A percentile compares a stretch with the other conserved stretches of the same genome.
These are phyloP conservation scores for Lochmaea capreae DNA, from an alignment of 2,888 invertebrate genomes.

Conservation along the genomic window DNA sequence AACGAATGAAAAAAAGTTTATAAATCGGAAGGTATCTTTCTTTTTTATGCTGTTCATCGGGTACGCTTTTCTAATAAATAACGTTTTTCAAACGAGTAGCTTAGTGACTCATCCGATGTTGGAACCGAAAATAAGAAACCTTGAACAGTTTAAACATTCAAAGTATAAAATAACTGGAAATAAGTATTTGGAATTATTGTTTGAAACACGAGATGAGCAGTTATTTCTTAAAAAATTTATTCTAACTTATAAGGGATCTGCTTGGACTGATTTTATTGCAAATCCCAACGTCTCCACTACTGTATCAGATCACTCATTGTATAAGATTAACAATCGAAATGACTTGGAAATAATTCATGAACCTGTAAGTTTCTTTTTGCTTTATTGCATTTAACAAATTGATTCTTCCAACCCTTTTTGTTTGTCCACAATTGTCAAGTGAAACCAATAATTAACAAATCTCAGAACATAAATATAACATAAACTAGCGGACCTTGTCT, in stretches of 20 bases:
- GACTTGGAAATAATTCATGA: neutral
- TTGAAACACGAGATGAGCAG: neutral
- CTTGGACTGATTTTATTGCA: neutral
- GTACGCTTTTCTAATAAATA: neutral
- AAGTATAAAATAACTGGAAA: slow-evolving; percentile 4
- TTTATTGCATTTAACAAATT: neutral
- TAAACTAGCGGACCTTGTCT: too few relatives aligned
- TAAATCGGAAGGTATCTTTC: neutral
- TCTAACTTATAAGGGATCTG: neutral
- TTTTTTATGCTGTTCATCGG: neutral
- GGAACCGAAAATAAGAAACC: slow-evolving; percentile 4
- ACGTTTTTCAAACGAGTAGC: slow-evolving; percentile 3
- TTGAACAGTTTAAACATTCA: neutral
- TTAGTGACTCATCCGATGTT: neutral
- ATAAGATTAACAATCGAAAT: neutral
- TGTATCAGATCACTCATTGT: neutral
- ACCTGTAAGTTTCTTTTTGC: neutral
- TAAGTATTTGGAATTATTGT: neutral
- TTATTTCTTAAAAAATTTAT: neutral
- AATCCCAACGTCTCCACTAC: neutral
- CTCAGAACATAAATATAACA: too few relatives aligned
- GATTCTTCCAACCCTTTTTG: neutral
- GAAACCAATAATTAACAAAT: too few relatives aligned
- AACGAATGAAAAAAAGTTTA: neutral
- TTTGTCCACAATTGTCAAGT: neutral